Base-by-base conservation (phyloP, 2,113 vertebrate genomes). In the Todiramphus chloris region DNA sequence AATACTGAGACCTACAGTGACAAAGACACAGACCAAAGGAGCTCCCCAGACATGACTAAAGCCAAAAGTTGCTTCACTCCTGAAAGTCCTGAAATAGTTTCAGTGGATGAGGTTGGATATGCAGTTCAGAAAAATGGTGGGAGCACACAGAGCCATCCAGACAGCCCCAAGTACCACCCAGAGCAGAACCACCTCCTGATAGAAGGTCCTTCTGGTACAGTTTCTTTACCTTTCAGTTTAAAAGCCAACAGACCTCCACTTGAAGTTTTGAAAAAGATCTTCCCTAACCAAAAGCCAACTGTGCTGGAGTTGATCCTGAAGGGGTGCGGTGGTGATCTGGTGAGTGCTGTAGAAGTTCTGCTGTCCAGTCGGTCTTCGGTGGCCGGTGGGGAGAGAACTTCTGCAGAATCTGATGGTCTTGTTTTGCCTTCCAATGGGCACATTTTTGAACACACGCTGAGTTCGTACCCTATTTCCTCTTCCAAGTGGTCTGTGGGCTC, bases 401-500 rank as follows among this genome's bases (percentile, higher is more conserved):
- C 98, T 17, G 55, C 98, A 5, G 98, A 98, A 64, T 68, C 98
- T 0, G 99, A 99, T 43, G 91, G 98, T 46, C 97, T 99, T 12
- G 97, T 99, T 89, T 89, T 99, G 84, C 99, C 99, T 28, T 95
- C 99, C 37, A 99, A 97, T 1, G 98, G 99, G 97, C 99, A 99
- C 90, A 97, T 99, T 87, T 99, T 99, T 50, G 99, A 99, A 96
- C 99, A 99, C 96, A 97, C 99, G 0, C 91, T 99, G 93, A 98
- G 98, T 94, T 98, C 99, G 5, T 99, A 99, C 87, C 99, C 99
- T 19, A 97, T 99, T 72, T 98, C 99, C 20, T 98, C 99, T 35
- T 99, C 99, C 78, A 99, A 99, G 82, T 99, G 99, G 99, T 99
- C 99, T 0, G 99, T 99, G 88, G 99, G 99, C 80, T 99, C 99